Percentiles rank a stretch among this genome's conserved stretches.
phyloP scores from a whole-genome alignment of 2,888 invertebrate species.

The Anticlea derivata region DNA sequence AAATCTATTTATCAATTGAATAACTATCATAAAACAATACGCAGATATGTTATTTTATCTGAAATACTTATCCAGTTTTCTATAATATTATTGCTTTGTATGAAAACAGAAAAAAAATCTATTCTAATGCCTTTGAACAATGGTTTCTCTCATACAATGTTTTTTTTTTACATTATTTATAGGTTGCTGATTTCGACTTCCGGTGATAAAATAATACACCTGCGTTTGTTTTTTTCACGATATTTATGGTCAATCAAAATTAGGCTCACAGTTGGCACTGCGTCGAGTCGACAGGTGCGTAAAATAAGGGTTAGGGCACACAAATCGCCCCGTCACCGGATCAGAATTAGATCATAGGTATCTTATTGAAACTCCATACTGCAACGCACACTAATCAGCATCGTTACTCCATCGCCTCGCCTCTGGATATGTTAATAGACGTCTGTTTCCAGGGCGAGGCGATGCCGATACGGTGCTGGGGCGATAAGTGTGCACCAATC shows the following conservation, averaged over 20 bases:
- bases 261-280: slow-evolving; percentile 48
- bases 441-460: too few relatives aligned
- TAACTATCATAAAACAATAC: neutral
- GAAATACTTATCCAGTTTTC: neutral
- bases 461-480: too few relatives aligned
- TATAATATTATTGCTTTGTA: slow-evolving; percentile 11
- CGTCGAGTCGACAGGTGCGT: slow-evolving; percentile 58
- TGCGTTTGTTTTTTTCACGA: slow-evolving; percentile 9
- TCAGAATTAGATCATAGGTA: too few relatives aligned
- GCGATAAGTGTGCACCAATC: too few relatives aligned
- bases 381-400: too few relatives aligned
- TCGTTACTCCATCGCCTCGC: too few relatives aligned
- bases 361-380: too few relatives aligned
- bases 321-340: too few relatives aligned
- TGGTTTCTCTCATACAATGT: neutral
- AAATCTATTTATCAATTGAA: slow-evolving; percentile 12
- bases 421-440: too few relatives aligned
- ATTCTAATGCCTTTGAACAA: slow-evolving; percentile 6
- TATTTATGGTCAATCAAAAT: slow-evolving; percentile 38
- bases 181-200: slow-evolving; percentile 6
- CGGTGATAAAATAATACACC: slow-evolving; percentile 5
- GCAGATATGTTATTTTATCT: slow-evolving; percentile 12
- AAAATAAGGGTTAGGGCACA: too few relatives aligned
- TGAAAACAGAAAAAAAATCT: slow-evolving; percentile 12
- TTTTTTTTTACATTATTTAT: slow-evolving; percentile 9